A percentile compares a stretch with the other conserved stretches of the same genome.
Evolutionary conservation across 2,888 invertebrate species (phyloP).

Genomic region (Amphipoea oculea): DNA sequence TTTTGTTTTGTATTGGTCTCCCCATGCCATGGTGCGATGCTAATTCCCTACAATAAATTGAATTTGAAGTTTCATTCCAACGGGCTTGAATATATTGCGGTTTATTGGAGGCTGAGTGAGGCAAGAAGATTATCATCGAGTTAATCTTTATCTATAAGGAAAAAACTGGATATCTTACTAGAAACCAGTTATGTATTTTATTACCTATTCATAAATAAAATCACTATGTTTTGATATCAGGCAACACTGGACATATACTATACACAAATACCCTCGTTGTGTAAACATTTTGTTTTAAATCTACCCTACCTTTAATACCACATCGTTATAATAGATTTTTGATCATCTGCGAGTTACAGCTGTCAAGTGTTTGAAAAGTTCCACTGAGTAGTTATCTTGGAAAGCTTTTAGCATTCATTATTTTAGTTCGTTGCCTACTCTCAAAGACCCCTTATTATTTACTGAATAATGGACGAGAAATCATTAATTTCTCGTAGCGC

Average conservation of each 20-base stretch:
- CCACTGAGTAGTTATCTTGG: constrained; percentile 1
- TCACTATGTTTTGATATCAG: neutral
- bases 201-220: neutral
- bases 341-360: constrained; percentile 7
- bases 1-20: constrained; percentile 1
- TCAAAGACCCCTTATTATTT: constrained; percentile 10
- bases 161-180: neutral
- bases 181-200: neutral
- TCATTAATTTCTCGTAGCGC: constrained; percentile 30
- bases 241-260: constrained; percentile 17
- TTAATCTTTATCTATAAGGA: constrained; percentile 1
- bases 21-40: neutral
- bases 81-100: neutral
- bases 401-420: constrained; percentile 20
- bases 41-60: neutral
- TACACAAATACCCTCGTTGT: constrained; percentile 18
- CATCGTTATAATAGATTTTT: neutral
- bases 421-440: neutral
- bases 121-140: constrained; percentile 3
- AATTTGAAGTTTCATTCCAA: neutral
- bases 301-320: constrained; percentile 15
- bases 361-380: constrained; percentile 26
- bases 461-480: constrained; percentile 46
- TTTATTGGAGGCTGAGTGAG: neutral
- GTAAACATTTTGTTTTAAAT: neutral